A percentile compares a stretch with the other conserved stretches of the same genome.
phyloP scores from a whole-genome alignment of 2,113 vertebrate genomes.

The Serinus canaria region DNA sequence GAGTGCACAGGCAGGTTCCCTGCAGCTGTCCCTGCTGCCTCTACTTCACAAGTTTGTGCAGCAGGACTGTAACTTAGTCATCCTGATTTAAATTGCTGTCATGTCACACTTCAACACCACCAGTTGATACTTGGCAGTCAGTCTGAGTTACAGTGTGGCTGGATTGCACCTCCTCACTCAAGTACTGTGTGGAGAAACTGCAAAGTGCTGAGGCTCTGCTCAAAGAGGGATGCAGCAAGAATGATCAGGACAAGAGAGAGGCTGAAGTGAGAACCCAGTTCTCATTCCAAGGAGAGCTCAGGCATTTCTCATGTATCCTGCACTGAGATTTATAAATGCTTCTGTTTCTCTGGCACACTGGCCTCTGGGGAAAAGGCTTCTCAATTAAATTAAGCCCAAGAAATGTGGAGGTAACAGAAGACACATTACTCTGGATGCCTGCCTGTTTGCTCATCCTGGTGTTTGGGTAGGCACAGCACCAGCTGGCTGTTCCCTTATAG shows the following conservation, averaged over 20 bases:
- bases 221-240: not conserved
- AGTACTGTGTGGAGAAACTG: not conserved
- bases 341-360: not conserved
- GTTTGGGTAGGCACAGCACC: constrained; percentile 8
- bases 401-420: not conserved
- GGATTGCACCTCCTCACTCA: not conserved
- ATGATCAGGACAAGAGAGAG: not conserved
- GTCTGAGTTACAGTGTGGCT: not conserved
- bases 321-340: not conserved
- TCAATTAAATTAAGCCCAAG: constrained; percentile 23
- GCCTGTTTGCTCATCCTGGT: constrained; percentile 13
- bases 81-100: not conserved
- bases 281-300: not conserved
- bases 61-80: not conserved
- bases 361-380: not conserved
- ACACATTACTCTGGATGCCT: not conserved
- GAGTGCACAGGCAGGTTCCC: not conserved
- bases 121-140: not conserved
- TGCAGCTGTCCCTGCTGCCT: not conserved
- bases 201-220: not conserved
- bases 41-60: not conserved
- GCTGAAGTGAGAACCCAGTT: not conserved
- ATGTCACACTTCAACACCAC: not conserved
- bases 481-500: constrained; percentile 8
- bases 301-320: not conserved